phyloP scores from a whole-genome alignment of 2,797 vertebrate genomes.

The Thripadectes ignobilis region DNA sequence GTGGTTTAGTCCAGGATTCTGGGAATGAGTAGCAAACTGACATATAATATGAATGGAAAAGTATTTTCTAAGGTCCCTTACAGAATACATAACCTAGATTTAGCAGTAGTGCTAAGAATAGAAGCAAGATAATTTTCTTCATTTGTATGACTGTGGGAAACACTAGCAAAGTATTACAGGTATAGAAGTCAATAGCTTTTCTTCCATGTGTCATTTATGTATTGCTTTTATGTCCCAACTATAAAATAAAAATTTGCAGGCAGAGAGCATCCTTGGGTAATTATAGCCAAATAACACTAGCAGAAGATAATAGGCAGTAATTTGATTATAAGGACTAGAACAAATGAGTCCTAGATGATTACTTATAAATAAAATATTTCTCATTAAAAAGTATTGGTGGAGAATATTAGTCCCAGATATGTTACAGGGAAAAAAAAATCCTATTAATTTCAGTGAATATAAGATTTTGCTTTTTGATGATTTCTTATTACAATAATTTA shows the following conservation, averaged over 20 bases:
- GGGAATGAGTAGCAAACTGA: not conserved
- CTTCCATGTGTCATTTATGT: not conserved
- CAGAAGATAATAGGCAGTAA: not conserved
- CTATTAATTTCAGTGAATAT: not conserved
- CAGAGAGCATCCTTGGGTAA: not conserved
- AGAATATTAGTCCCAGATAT: not conserved
- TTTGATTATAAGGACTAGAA: conserved; percentile 5
- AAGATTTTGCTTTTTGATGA: not conserved
- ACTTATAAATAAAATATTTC: conserved; percentile 35
- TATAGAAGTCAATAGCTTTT: not conserved
- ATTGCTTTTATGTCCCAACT: not conserved
- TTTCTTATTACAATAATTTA: conserved; percentile 3
- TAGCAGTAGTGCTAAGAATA: not conserved
- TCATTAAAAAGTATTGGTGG: not conserved
- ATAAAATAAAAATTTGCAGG: not conserved
- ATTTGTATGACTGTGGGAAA: not conserved
- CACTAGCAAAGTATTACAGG: not conserved
- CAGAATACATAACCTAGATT: not conserved
- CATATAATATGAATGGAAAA: not conserved
- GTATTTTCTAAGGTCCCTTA: not conserved
- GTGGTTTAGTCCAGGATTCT: not conserved
- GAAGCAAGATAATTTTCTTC: not conserved
- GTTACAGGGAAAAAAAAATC: not conserved
- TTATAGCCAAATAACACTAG: not conserved
- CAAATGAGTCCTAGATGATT: conserved; percentile 15